Evolutionary conservation across 2,888 invertebrate genomes (phyloP).

Genomic region (Pelosia muscerda): DNA sequence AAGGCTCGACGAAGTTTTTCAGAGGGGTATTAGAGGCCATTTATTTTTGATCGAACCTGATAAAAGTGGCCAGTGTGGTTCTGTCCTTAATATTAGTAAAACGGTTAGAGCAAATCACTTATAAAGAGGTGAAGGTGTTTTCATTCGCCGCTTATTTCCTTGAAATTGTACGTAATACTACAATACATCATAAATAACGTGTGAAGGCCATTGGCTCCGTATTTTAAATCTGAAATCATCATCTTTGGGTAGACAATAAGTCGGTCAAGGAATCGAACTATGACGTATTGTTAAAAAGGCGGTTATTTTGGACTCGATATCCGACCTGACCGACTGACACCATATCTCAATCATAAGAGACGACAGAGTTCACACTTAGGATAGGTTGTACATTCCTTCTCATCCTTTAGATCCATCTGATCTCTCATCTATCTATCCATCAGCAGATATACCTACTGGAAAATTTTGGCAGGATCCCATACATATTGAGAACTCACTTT

Average conservation of each 20-base stretch:
- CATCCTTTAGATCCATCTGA: too few species aligned
- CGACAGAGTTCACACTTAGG: too few species aligned
- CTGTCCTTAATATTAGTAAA: constrained; percentile 30
- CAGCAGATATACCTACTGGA: too few species aligned
- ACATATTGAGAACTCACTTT: too few species aligned
- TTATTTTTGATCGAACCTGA: neutral
- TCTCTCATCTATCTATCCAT: too few species aligned
- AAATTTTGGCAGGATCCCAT: too few species aligned
- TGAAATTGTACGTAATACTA: constrained; percentile 30
- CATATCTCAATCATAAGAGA: too few species aligned
- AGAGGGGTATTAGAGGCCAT: too few species aligned
- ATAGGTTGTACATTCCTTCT: too few species aligned
- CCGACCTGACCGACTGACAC: too few species aligned
- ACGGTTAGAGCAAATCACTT: constrained; percentile 30
- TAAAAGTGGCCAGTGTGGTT: neutral
- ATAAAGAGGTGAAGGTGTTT: constrained; percentile 41
- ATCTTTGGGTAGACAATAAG: constrained; percentile 6
- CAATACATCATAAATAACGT: constrained; percentile 1
- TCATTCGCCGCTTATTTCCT: constrained; percentile 40
- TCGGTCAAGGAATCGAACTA: neutral
- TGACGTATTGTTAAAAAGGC: neutral
- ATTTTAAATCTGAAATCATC: neutral
- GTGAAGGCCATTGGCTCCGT: constrained; percentile 4
- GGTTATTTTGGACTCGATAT: too few species aligned
- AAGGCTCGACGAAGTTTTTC: too few species aligned